Evolutionary conservation across 2,888 invertebrate genomes (phyloP).

Genomic region (Coelogynopora nodosa): DNA sequence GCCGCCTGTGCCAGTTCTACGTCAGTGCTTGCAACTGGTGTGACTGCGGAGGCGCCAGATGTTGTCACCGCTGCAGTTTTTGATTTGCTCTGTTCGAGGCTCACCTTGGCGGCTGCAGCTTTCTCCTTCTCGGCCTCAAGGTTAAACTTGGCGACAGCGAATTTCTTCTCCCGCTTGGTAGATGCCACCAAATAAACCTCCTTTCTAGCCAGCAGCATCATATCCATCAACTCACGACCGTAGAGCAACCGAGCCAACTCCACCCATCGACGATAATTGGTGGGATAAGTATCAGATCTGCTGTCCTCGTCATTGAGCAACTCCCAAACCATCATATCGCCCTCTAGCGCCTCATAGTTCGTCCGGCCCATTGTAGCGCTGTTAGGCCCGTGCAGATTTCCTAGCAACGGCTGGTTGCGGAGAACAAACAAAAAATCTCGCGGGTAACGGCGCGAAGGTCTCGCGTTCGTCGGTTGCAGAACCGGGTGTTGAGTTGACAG

Average conservation of each 20-base stretch:
- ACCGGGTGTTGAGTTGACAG: slow-evolving; percentile 1
- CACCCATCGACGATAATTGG: slow-evolving; percentile 44
- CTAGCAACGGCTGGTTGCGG: not conserved
- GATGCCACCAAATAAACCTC: slow-evolving; percentile 27
- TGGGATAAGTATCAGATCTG: slow-evolving; percentile 5
- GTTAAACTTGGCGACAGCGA: not conserved
- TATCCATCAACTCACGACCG: slow-evolving; percentile 43
- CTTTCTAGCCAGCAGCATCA: slow-evolving; percentile 42
- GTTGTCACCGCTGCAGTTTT: not conserved
- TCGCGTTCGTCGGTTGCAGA: not conserved
- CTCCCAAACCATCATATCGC: slow-evolving; percentile 21
- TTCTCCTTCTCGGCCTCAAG: not conserved
- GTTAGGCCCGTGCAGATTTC: not conserved
- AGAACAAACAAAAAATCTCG: not conserved
- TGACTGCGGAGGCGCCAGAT: not conserved
- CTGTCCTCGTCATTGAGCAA: not conserved
- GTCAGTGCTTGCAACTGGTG: not conserved
- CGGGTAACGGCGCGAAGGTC: not conserved
- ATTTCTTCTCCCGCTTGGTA: not conserved
- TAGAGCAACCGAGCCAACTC: slow-evolving; percentile 44
- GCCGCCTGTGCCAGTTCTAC: not conserved
- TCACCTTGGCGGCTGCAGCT: not conserved
- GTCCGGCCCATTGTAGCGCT: not conserved
- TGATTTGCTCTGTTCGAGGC: not conserved
- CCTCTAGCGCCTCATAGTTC: not conserved